Conservation (phyloP, 1,140 invertebrate species). For the Ridgeia piscesae region DNA sequence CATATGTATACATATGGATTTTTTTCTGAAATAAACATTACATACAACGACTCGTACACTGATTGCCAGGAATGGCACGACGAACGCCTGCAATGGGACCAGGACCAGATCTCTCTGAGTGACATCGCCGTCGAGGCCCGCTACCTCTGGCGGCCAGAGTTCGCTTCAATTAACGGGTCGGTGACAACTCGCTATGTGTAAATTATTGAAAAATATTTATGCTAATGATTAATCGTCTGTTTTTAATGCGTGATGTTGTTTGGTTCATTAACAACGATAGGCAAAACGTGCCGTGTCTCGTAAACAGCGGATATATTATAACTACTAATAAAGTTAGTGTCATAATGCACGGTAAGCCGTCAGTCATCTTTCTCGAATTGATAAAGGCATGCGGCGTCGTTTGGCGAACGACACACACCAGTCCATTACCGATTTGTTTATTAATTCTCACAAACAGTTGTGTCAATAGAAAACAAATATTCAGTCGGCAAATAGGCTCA, state of each 20-base stretch:
- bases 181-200: neutral
- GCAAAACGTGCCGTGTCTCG: too few relatives aligned
- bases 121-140: conserved; percentile 29
- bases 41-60: neutral
- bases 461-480: too few relatives aligned
- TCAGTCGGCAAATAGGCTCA: too few relatives aligned
- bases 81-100: conserved; percentile 29
- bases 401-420: neutral
- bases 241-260: neutral
- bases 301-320: neutral
- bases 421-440: too few relatives aligned
- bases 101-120: neutral
- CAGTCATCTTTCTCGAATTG: neutral
- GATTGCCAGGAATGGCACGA: conserved; percentile 28
- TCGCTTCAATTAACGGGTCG: conserved; percentile 32
- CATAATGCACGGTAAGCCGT: neutral
- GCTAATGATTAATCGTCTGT: neutral
- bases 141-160: conserved; percentile 32
- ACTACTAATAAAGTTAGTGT: neutral
- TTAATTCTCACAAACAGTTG: too few relatives aligned
- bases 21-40: too few relatives aligned
- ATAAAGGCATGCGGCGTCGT: neutral
- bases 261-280: too few relatives aligned
- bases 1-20: too few relatives aligned
- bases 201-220: neutral